Base-by-base conservation (phyloP, 2,797 vertebrate species). In the Diceros bicornis region DNA sequence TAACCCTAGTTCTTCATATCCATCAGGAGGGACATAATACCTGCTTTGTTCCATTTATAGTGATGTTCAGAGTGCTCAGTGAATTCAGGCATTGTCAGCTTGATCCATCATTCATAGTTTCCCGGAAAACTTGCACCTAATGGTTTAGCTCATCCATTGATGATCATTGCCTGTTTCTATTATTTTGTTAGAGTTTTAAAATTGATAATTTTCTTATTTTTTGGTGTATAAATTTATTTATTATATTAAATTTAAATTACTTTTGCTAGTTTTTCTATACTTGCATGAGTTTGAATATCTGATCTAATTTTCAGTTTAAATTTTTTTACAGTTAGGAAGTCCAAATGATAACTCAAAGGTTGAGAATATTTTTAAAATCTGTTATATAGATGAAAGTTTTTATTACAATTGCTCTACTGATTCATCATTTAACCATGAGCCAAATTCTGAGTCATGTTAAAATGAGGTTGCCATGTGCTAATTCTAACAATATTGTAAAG, bases 401-500 rank as follows among this genome's bases (percentile, higher is more conserved):
- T 44, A 88, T 71, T 93, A 32, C 4, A 29, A 0, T 94, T 89
- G 32, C 17, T 94, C 57, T 75, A 69, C 52, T 75, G 74, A 44
- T 11, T 69, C 32, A 32, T 88, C n/a, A 20, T 86, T 84, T 92
- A 83, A 86, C 32, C 47, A n/a, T 68, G 25, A 92, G 66, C 34
- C 72, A 81, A 69, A 71, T 85, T 85, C 29, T 50, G 34, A 84
- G 57, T 64, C 57, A 88, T 91, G 29, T 50, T 78, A 64, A 94
- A 96, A 87, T 64, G 34, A 91, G n/a, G n/a, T 37, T n/a, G 32
- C 20, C 16, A 5, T 34, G 62, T 79, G 52, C 59, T 91, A 88
- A 78, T 94, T 88, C 41, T 91, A 88, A 91, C n/a, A 14, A 16
- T 89, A 87, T 68, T 87, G 89, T 47, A 95, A 79, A 89, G 64